Conservation (phyloP, 1,140 invertebrate species). For the Subanguina moxae region DNA sequence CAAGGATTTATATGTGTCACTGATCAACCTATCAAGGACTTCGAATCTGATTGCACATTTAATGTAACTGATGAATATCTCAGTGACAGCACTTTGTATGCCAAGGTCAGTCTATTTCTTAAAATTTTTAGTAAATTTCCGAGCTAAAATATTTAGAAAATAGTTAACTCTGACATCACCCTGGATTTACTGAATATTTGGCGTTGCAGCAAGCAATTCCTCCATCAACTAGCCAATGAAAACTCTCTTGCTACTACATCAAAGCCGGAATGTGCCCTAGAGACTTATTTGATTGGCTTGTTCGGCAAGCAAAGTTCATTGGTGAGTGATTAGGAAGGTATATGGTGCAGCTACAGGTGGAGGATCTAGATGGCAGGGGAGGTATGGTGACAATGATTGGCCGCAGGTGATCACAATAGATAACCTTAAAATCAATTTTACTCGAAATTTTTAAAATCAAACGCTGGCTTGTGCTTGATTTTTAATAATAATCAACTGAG, state of each 20-base stretch:
- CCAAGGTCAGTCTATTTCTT: constrained; percentile 1
- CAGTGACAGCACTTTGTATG: not conserved
- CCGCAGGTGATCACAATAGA: too few relatives aligned
- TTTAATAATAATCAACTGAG: too few relatives aligned
- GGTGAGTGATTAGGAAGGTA: too few relatives aligned
- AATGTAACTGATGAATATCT: not conserved
- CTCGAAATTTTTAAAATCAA: too few relatives aligned
- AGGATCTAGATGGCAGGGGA: too few relatives aligned
- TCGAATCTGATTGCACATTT: not conserved
- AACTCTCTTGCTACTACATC: not conserved
- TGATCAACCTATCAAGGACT: not conserved
- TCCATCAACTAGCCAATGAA: not conserved
- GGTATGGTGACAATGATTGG: too few relatives aligned
- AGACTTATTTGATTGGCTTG: not conserved
- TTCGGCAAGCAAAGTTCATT: not conserved
- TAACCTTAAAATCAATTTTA: too few relatives aligned
- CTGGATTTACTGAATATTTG: not conserved
- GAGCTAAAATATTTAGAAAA: not conserved
- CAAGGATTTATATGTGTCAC: not conserved
- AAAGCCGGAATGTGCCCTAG: not conserved
- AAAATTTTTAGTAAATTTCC: not conserved
- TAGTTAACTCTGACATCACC: not conserved
- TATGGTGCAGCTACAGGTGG: too few relatives aligned
- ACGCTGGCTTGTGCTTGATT: too few relatives aligned
- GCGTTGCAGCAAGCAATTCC: not conserved